phyloP scores from a whole-genome alignment of 1,140 invertebrate species.

The Ips nitidus region DNA sequence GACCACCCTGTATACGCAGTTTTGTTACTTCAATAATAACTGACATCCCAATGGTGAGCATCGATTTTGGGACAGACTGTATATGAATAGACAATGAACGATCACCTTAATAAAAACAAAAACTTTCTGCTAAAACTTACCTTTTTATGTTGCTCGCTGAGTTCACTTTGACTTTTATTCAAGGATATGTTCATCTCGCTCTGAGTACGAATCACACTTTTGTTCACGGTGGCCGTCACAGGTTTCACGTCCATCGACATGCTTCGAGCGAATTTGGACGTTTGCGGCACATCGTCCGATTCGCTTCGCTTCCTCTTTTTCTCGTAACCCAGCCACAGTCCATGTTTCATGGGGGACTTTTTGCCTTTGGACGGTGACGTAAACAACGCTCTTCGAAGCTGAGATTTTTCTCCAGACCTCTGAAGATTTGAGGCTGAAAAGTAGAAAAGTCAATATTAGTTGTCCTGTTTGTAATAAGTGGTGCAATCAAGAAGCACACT shows the following conservation, averaged over 20 bases:
- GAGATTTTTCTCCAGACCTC: conserved; percentile 32
- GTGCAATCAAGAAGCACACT: too few relatives aligned
- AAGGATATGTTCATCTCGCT: conserved; percentile 42
- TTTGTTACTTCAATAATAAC: too few relatives aligned
- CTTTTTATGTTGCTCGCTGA: conserved; percentile 66
- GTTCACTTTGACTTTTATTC: conserved; percentile 47
- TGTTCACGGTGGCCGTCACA: conserved; percentile 1
- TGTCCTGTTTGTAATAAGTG: neutral
- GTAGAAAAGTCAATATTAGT: neutral
- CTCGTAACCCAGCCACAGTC: conserved; percentile 31
- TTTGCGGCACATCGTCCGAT: conserved; percentile 54
- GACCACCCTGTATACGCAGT: too few relatives aligned
- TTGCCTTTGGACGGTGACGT: conserved; percentile 53
- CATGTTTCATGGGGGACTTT: conserved; percentile 49
- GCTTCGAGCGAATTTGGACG: conserved; percentile 52
- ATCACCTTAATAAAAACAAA: neutral
- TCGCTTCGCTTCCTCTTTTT: conserved; percentile 57
- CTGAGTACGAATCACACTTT: conserved; percentile 26
- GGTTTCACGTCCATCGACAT: conserved; percentile 51
- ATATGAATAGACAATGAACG: too few relatives aligned
- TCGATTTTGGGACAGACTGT: too few relatives aligned
- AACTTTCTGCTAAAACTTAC: conserved; percentile 48
- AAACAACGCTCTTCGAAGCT: conserved; percentile 62
- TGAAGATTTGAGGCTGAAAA: neutral
- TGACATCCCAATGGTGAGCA: too few relatives aligned